A percentile compares a stretch with the other conserved stretches of the same genome.
Conservation (phyloP, 1,140 invertebrate species). For the Microplitis mediator region DNA sequence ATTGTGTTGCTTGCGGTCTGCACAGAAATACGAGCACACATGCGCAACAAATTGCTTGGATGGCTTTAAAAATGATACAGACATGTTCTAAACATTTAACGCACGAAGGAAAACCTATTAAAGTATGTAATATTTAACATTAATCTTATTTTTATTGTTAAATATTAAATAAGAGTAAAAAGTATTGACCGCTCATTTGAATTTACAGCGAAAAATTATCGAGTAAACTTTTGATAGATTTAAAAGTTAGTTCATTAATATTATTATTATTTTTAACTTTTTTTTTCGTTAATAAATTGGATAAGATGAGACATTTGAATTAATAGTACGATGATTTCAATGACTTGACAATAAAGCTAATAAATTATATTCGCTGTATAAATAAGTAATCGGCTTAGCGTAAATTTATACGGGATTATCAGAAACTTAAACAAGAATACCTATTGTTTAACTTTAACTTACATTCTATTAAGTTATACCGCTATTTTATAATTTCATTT, state of each 20-base stretch:
- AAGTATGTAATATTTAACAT: slow-evolving; percentile 68
- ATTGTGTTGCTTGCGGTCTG: slow-evolving; percentile 91
- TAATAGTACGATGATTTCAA: no score
- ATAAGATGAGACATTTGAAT: no score
- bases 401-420: background rate
- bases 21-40: slow-evolving; percentile 83
- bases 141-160: background rate
- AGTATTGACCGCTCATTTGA: no score
- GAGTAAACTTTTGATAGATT: no score
- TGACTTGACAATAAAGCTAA: no score
- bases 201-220: no score
- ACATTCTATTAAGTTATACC: background rate
- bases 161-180: background rate
- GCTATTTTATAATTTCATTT: no score
- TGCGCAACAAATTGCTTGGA: slow-evolving; percentile 94
- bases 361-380: background rate
- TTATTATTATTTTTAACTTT: no score
- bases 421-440: background rate
- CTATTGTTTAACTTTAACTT: background rate
- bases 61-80: slow-evolving; percentile 91
- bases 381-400: background rate
- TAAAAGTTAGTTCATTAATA: no score
- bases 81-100: slow-evolving; percentile 85
- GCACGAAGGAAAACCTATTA: slow-evolving; percentile 88
- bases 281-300: no score